Conservation (phyloP, 1,140 invertebrate species). For the Bombus cullumanus region DNA sequence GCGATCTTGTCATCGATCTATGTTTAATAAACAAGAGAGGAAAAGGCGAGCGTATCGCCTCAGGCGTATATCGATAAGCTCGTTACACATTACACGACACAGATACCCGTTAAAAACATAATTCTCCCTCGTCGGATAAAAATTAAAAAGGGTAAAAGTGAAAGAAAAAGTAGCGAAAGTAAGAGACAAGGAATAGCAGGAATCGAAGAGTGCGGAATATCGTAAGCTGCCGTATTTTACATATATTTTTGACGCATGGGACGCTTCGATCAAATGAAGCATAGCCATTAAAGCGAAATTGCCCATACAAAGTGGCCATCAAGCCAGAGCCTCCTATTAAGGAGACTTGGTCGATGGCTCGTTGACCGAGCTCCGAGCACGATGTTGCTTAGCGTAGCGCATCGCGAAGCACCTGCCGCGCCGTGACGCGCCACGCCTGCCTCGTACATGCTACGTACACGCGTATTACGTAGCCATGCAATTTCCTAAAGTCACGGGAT, state of each 20-base stretch:
- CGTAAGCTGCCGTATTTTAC: conserved; percentile 8
- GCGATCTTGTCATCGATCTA: neutral
- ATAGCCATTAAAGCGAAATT: conserved; percentile 72
- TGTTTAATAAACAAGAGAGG: neutral
- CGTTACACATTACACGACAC: neutral
- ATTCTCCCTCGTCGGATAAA: neutral
- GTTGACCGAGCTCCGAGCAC: conserved; percentile 37
- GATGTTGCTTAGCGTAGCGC: conserved; percentile 63
- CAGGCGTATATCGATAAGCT: conserved; percentile 16
- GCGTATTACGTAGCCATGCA: conserved; percentile 28
- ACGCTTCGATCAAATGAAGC: conserved; percentile 61
- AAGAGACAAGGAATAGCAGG: neutral
- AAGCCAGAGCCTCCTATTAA: conserved; percentile 68
- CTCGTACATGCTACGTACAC: conserved; percentile 17
- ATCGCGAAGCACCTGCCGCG: conserved; percentile 63
- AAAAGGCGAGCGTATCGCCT: neutral
- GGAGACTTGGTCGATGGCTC: conserved; percentile 63
- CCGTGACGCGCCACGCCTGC: conserved; percentile 58
- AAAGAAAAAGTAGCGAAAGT: neutral
- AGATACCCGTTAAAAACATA: neutral
- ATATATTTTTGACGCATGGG: conserved; percentile 17
- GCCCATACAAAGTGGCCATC: conserved; percentile 73
- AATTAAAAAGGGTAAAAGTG: neutral
- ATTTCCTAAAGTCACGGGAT: conserved; percentile 53
- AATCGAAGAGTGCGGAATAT: neutral